Conservation (phyloP, 2,113 vertebrate species). For the Deroptyus accipitrinus region DNA sequence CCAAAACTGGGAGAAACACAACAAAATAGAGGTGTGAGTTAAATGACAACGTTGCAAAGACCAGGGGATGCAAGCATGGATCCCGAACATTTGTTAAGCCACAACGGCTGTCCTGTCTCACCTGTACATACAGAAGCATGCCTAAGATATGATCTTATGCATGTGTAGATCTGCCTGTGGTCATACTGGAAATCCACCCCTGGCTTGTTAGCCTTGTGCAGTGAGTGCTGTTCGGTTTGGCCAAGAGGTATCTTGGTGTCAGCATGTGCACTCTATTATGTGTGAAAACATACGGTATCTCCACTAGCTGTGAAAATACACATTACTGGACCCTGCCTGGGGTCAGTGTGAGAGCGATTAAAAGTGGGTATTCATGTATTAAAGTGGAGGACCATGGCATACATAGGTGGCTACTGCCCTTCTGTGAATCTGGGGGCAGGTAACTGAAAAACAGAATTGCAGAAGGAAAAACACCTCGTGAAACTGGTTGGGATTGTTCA, state of each 20-base stretch:
- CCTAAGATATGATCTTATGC: neutral
- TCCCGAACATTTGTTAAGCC: neutral
- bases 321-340: neutral
- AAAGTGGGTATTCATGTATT: neutral
- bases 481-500: neutral
- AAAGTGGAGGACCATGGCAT: neutral
- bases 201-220: neutral
- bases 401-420: neutral
- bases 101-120: rapidly evolving
- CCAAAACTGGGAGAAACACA: neutral
- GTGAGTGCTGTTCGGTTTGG: neutral
- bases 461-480: neutral
- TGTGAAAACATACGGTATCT: neutral
- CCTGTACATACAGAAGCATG: neutral
- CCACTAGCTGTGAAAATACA: neutral
- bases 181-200: neutral
- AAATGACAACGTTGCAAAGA: neutral
- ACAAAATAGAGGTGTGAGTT: neutral
- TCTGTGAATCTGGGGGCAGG: neutral
- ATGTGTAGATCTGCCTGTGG: neutral
- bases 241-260: neutral
- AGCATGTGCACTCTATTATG: neutral
- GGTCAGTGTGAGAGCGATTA: neutral
- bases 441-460: neutral
- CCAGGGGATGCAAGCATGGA: rapidly evolving